Conservation (phyloP, 2,888 invertebrate genomes). For the Acleris sparsana region DNA sequence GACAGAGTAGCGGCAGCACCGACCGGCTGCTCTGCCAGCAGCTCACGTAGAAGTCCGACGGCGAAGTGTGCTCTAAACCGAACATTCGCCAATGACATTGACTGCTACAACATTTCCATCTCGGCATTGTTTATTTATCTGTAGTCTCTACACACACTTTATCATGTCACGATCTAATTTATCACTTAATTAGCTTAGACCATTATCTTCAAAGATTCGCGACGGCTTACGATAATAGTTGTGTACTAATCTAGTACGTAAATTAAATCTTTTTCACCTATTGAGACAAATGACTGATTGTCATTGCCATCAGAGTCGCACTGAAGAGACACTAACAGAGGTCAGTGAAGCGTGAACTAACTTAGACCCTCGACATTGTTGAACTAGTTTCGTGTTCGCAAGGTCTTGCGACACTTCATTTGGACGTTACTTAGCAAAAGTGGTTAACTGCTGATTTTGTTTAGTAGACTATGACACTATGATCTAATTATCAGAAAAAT, state of each 20-base stretch:
- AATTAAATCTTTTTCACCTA: not conserved
- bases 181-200: conserved; percentile 19
- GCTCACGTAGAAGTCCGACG: conserved; percentile 67
- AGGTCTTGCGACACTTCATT: conserved; percentile 49
- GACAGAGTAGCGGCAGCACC: conserved; percentile 54
- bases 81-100: conserved; percentile 60
- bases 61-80: conserved; percentile 56
- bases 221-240: conserved; percentile 1
- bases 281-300: conserved; percentile 46
- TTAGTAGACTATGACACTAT: conserved; percentile 1
- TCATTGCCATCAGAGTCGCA: conserved; percentile 50
- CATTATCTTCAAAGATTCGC: conserved; percentile 8
- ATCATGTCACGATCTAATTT: conserved; percentile 11
- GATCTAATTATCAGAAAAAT: not conserved
- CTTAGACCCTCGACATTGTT: conserved; percentile 46
- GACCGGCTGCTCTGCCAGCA: conserved; percentile 64
- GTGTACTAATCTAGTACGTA: not conserved
- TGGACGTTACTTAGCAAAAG: conserved; percentile 7
- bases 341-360: conserved; percentile 54
- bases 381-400: conserved; percentile 53
- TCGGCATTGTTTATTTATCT: conserved; percentile 43
- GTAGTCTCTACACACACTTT: conserved; percentile 2
- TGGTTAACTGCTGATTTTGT: conserved; percentile 1
- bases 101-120: conserved; percentile 45
- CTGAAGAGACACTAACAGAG: conserved; percentile 52